These are phyloP conservation scores for Enteromius anoplus DNA, from an alignment of 2,797 vertebrate species.

Conservation along the genomic window DNA sequence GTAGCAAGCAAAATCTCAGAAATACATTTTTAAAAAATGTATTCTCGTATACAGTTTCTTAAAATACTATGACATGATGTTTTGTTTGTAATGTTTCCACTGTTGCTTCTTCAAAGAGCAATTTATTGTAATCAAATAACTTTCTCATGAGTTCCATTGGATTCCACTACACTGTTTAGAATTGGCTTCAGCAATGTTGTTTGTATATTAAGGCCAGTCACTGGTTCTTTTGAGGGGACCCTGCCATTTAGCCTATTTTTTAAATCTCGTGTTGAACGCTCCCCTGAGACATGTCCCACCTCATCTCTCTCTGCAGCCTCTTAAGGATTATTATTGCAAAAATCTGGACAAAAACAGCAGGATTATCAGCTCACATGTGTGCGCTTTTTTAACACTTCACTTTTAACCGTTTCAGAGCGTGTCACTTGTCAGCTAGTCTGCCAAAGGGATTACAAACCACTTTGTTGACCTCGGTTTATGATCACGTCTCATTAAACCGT, in stretches of 20 bases:
- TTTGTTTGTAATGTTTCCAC: slow-evolving; percentile 5
- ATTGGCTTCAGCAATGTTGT: slow-evolving; percentile 6
- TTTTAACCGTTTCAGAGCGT: slow-evolving; percentile 39
- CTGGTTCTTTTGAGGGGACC: slow-evolving; percentile 48
- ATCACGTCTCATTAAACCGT: slow-evolving; percentile 40
- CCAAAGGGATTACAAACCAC: slow-evolving; percentile 40
- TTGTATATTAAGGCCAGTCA: slow-evolving; percentile 40
- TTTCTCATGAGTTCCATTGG: not conserved
- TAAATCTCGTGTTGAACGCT: slow-evolving; percentile 58
- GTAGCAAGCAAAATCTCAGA: slow-evolving; percentile 23
- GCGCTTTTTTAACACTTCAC: slow-evolving; percentile 58
- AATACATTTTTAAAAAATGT: not conserved
- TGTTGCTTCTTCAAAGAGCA: not conserved
- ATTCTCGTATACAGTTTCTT: slow-evolving; percentile 1
- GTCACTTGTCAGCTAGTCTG: slow-evolving; percentile 31
- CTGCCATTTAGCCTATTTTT: slow-evolving; percentile 44
- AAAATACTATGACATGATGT: not conserved
- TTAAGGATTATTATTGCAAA: slow-evolving; percentile 61
- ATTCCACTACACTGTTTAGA: slow-evolving; percentile 10
- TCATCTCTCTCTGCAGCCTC: slow-evolving; percentile 38
- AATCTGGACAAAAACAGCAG: slow-evolving; percentile 66
- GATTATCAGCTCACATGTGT: slow-evolving; percentile 66
- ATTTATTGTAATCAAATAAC: not conserved
- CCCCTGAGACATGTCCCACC: slow-evolving; percentile 29
- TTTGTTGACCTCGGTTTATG: slow-evolving; percentile 31